A percentile compares a stretch with the other conserved stretches of the same genome.
These are phyloP conservation scores for Cordilura impudica DNA, from an alignment of 2,888 invertebrate genomes.

Conservation along the genomic window DNA sequence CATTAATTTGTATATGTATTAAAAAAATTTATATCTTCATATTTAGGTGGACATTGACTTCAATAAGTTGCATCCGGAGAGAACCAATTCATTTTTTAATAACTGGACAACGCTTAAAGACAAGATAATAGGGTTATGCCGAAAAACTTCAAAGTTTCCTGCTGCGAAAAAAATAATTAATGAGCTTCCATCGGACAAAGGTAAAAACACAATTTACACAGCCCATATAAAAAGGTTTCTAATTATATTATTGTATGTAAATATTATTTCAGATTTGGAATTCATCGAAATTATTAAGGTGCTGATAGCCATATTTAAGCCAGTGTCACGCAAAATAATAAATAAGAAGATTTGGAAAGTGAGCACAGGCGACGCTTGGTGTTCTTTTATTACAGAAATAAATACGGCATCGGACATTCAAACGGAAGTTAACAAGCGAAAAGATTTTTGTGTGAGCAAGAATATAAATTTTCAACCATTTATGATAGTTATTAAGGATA, in stretches of 20 bases:
- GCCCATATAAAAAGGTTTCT: not conserved
- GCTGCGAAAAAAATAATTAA: slow-evolving; percentile 4
- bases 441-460: slow-evolving; percentile 21
- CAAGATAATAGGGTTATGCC: not conserved
- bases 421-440: not conserved
- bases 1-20: too few species aligned
- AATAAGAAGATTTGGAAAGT: slow-evolving; percentile 23
- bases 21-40: not conserved
- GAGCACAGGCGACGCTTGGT: slow-evolving; percentile 32
- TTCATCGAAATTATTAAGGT: slow-evolving; percentile 4
- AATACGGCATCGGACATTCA: slow-evolving; percentile 2
- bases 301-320: slow-evolving; percentile 10
- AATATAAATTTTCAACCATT: too few species aligned
- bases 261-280: slow-evolving; percentile 13
- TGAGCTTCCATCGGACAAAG: not conserved
- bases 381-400: slow-evolving; percentile 9
- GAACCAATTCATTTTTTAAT: not conserved
- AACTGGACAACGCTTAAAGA: not conserved
- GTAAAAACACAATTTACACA: not conserved
- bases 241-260: not conserved
- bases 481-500: not conserved
- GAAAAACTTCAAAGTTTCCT: slow-evolving; percentile 20
- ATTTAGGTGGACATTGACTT: slow-evolving; percentile 25
- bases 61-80: not conserved
- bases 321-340: slow-evolving; percentile 7